These are phyloP conservation scores for Octodon degus DNA, from an alignment of 2,113 vertebrate species.

Conservation along the genomic window DNA sequence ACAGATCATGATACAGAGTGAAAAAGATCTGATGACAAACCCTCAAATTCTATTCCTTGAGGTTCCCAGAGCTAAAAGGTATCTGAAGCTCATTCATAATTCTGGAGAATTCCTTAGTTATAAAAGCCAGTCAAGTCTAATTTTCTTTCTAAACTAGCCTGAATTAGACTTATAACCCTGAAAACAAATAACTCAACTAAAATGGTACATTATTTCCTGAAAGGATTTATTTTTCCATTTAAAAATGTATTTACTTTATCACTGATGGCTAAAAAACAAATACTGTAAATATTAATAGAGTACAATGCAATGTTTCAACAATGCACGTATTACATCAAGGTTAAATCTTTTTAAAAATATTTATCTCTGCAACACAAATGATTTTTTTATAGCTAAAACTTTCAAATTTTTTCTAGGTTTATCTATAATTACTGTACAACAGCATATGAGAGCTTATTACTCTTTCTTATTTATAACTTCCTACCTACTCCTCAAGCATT, in stretches of 20 bases:
- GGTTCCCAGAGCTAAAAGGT: not conserved
- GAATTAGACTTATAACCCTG: not conserved
- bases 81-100: not conserved
- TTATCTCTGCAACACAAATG: not conserved
- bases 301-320: not conserved
- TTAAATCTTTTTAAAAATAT: not conserved
- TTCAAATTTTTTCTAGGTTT: not conserved
- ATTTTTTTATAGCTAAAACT: not conserved
- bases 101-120: conserved; percentile 22
- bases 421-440: not conserved
- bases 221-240: not conserved
- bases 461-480: not conserved
- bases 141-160: conserved; percentile 12
- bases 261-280: not conserved
- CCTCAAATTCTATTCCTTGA: conserved; percentile 3
- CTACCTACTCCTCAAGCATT: not conserved
- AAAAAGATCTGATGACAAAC: not conserved
- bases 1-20: not conserved
- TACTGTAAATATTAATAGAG: not conserved
- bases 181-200: conserved; percentile 21
- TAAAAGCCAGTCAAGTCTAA: not conserved
- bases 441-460: not conserved
- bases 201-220: conserved; percentile 23
- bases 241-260: not conserved
- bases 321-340: not conserved